Base-by-base conservation (phyloP, 2,888 invertebrate species). In the Diabrotica balteata region DNA sequence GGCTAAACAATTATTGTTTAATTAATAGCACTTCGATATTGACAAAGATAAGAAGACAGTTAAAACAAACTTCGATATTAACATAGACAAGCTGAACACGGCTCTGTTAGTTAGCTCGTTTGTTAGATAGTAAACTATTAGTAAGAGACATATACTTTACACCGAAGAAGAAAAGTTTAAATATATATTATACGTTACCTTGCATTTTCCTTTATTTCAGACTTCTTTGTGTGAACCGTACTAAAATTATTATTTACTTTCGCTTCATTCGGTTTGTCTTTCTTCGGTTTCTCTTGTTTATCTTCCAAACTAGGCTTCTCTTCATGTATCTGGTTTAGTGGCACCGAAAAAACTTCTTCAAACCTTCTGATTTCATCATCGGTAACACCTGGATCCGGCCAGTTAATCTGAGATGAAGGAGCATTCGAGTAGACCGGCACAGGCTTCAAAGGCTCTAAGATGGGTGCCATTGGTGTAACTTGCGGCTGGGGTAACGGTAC, bases 361-460 rank as follows among this genome's bases (percentile, higher is more conserved):
- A 85, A 80, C 49, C 80, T 75, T 54, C 72, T 78, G 49, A 84
- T 76, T 61, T 84, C 84, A 44, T 82, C 83, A 8, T 83, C 83
- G 5, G 80, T 79, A 43, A 85, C 88, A 32, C 89, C 89, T 10
- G 89, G 89, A 78, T 88, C 87, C 5, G 89, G 89, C 89, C 89
- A 89, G 77, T 88, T 88, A 54, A 89, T 89, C 79, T 87, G 86
- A 1, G 87, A 81, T 42, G 75, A 55, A 7, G 69, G 32, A 7
- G 67, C 49, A 9, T 60, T 58, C 10, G 70, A 32, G 49, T 69
- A 57, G 11, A 73, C 44, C 61, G 69, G 68, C 8, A 71, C 71
- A 6, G 81, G 80, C 72, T 78, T 77, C 52, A 80, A 69, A 8
- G 80, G 79, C 75, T 79, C 76, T 43, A 76, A 65, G 11, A 62